phyloP scores from a whole-genome alignment of 1,140 invertebrate genomes.

The Drosophila repleta region DNA sequence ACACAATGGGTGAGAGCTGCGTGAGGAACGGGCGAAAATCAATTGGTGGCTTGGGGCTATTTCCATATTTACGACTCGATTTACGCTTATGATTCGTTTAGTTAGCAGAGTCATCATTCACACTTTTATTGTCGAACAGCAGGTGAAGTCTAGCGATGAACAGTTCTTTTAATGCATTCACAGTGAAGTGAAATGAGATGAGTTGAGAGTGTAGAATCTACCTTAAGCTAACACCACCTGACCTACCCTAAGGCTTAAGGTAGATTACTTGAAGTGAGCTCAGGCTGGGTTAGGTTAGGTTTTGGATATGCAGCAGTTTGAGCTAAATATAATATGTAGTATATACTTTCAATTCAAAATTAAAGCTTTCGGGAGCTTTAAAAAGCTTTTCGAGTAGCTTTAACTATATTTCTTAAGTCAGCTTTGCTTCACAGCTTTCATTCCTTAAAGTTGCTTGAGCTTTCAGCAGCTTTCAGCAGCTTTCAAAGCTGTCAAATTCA shows the following conservation, averaged over 20 bases:
- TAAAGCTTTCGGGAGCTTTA: no score
- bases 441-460: not conserved
- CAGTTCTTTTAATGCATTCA: not conserved
- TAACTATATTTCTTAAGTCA: no score
- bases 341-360: no score
- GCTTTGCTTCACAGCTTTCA: no score
- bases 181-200: slow-evolving; percentile 5
- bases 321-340: no score
- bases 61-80: slow-evolving; percentile 18
- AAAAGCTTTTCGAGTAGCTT: no score
- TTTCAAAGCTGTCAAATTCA: not conserved
- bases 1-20: slow-evolving; percentile 26
- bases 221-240: no score
- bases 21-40: slow-evolving; percentile 17
- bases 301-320: no score
- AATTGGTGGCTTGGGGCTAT: slow-evolving; percentile 7
- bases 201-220: no score
- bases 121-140: slow-evolving; percentile 15
- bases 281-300: no score
- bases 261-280: no score
- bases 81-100: slow-evolving; percentile 28
- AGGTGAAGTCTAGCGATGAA: not conserved
- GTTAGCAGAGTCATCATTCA: slow-evolving; percentile 23
- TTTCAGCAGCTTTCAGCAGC: not conserved
- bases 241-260: no score